These are phyloP conservation scores for Drosophila oshimai DNA, from an alignment of 1,140 invertebrate species.

Conservation along the genomic window DNA sequence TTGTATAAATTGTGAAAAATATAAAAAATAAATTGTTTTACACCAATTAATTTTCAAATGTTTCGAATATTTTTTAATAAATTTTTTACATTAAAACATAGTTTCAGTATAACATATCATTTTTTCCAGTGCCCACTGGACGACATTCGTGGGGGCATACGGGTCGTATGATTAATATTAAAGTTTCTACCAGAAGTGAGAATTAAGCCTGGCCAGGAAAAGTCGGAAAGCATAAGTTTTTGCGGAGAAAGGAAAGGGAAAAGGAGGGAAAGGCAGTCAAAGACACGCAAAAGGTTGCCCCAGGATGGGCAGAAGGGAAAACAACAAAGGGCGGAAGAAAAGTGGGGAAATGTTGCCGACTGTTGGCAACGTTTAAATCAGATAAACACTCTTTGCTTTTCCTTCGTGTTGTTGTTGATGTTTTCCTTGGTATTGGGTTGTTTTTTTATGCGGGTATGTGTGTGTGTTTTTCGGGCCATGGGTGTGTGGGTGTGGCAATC, in stretches of 20 bases:
- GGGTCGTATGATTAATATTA: slow-evolving; percentile 79
- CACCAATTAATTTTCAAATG: too few relatives aligned
- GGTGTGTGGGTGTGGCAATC: slow-evolving; percentile 26
- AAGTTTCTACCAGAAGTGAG: slow-evolving; percentile 68
- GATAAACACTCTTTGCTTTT: slow-evolving; percentile 64
- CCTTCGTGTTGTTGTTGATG: slow-evolving; percentile 41
- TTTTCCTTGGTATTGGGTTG: slow-evolving; percentile 36
- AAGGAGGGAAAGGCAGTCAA: slow-evolving; percentile 1
- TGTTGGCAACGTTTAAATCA: slow-evolving; percentile 75
- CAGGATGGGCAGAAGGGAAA: neutral
- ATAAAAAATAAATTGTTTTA: too few relatives aligned
- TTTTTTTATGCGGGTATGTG: slow-evolving; percentile 29
- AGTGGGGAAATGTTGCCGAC: slow-evolving; percentile 35
- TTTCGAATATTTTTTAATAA: too few relatives aligned
- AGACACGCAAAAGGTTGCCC: slow-evolving; percentile 63
- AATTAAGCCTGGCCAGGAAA: slow-evolving; percentile 56
- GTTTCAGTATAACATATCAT: too few relatives aligned
- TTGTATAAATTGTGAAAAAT: too few relatives aligned
- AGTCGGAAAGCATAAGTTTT: slow-evolving; percentile 63
- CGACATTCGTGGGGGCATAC: slow-evolving; percentile 30
- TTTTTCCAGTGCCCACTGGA: slow-evolving; percentile 8
- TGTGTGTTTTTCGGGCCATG: neutral
- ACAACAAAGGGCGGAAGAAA: neutral
- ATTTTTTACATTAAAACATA: too few relatives aligned
- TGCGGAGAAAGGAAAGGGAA: neutral